Percentiles rank a stretch among this genome's conserved stretches.
Conservation (phyloP, 1,140 invertebrate species). For the Protaetia brevitarsis region DNA sequence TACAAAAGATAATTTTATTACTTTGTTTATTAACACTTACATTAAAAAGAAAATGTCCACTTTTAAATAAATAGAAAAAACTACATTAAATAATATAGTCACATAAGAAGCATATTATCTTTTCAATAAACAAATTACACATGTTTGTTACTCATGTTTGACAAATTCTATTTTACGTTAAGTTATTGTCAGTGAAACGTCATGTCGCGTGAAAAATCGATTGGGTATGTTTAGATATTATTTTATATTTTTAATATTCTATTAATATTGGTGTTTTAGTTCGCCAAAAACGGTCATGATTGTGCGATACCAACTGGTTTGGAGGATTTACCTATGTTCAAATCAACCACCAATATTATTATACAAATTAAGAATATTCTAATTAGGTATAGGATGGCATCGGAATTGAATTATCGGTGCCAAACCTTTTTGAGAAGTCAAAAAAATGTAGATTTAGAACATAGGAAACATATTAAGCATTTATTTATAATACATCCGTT, state of each 20-base stretch:
- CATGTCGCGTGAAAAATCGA: slow-evolving; percentile 5
- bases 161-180: too few relatives aligned
- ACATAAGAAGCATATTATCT: too few relatives aligned
- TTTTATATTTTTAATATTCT: neutral
- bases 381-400: slow-evolving; percentile 2
- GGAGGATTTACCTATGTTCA: slow-evolving; percentile 20
- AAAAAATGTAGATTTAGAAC: slow-evolving; percentile 6
- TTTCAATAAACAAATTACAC: too few relatives aligned
- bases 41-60: too few relatives aligned
- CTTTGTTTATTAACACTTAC: too few relatives aligned
- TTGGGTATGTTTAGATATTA: neutral
- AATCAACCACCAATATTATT: neutral
- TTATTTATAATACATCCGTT: slow-evolving; percentile 24
- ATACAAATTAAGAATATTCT: slow-evolving; percentile 17
- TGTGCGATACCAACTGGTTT: neutral
- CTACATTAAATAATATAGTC: too few relatives aligned
- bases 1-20: too few relatives aligned
- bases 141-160: too few relatives aligned
- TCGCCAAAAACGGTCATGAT: slow-evolving; percentile 19
- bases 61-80: too few relatives aligned
- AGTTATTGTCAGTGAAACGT: slow-evolving; percentile 8
- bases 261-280: neutral
- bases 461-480: slow-evolving; percentile 9
- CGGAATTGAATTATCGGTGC: slow-evolving; percentile 15
- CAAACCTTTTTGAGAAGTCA: neutral